Conservation (phyloP, 2,888 invertebrate genomes). For the Synergus laeviventris region DNA sequence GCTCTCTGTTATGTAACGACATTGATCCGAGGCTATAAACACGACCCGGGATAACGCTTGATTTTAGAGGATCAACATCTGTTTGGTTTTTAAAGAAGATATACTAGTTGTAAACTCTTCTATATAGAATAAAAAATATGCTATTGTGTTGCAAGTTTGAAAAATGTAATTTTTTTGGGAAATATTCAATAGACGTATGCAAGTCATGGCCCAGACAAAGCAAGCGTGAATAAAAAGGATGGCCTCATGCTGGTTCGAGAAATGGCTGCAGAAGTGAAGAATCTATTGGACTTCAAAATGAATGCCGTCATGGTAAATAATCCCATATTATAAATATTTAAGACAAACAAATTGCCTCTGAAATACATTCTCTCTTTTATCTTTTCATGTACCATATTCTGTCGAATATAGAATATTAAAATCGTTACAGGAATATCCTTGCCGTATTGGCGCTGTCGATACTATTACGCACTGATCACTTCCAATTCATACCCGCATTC, state of each 20-base stretch:
- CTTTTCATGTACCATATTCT: neutral
- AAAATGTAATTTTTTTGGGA: neutral
- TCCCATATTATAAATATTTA: neutral
- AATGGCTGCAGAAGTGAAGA: slow-evolving; percentile 92
- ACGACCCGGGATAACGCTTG: slow-evolving; percentile 32
- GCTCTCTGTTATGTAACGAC: slow-evolving; percentile 37
- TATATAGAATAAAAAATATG: neutral
- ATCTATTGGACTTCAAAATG: slow-evolving; percentile 95
- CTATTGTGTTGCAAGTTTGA: neutral
- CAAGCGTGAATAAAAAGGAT: slow-evolving; percentile 81
- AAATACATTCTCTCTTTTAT: neutral
- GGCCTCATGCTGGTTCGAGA: slow-evolving; percentile 90
- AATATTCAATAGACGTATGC: slow-evolving; percentile 20
- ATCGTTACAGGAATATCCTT: slow-evolving; percentile 14
- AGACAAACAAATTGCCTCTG: neutral
- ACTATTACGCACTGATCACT: slow-evolving; percentile 37
- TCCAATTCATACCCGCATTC: slow-evolving; percentile 37
- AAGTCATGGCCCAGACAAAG: slow-evolving; percentile 25
- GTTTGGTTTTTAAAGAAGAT: slow-evolving; percentile 24
- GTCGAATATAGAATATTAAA: neutral
- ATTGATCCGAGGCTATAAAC: slow-evolving; percentile 36
- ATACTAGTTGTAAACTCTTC: neutral
- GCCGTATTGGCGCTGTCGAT: slow-evolving; percentile 15
- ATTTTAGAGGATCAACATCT: slow-evolving; percentile 32
- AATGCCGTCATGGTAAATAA: slow-evolving; percentile 91